phyloP scores from a whole-genome alignment of 2,797 vertebrate species.

The Falco peregrinus region DNA sequence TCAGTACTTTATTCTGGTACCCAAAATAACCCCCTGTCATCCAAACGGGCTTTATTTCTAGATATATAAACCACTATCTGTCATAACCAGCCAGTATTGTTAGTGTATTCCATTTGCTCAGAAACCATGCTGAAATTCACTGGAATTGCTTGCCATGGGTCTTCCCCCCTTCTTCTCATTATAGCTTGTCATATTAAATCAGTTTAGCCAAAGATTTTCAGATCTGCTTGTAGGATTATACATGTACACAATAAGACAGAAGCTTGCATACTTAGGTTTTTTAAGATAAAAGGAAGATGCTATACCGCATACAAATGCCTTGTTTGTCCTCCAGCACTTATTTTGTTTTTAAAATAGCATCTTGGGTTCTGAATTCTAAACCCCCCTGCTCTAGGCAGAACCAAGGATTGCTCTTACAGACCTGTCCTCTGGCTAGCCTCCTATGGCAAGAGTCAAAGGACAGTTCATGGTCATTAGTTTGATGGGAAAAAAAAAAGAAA shows the following conservation, averaged over 20 bases:
- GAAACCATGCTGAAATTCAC: neutral
- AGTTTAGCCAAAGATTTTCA: neutral
- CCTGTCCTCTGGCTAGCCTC: neutral
- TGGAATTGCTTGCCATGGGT: neutral
- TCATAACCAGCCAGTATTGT: neutral
- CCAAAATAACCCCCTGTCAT: neutral
- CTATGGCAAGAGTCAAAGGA: neutral
- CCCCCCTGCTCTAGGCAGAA: neutral
- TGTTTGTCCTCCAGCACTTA: neutral
- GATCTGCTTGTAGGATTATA: neutral
- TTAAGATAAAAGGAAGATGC: neutral
- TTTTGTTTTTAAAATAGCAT: constrained; percentile 1
- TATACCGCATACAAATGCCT: neutral
- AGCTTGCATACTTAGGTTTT: neutral
- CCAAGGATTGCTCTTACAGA: neutral
- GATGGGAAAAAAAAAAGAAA: neutral
- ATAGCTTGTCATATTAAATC: neutral
- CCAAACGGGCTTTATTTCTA: neutral
- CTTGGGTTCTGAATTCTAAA: neutral
- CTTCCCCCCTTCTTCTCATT: neutral
- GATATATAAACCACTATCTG: neutral
- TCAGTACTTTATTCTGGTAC: neutral
- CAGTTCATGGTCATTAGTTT: neutral
- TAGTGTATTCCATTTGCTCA: neutral
- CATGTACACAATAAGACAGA: neutral